These are phyloP conservation scores for Ephialtes manifestator DNA, from an alignment of 2,888 invertebrate genomes.

Conservation along the genomic window DNA sequence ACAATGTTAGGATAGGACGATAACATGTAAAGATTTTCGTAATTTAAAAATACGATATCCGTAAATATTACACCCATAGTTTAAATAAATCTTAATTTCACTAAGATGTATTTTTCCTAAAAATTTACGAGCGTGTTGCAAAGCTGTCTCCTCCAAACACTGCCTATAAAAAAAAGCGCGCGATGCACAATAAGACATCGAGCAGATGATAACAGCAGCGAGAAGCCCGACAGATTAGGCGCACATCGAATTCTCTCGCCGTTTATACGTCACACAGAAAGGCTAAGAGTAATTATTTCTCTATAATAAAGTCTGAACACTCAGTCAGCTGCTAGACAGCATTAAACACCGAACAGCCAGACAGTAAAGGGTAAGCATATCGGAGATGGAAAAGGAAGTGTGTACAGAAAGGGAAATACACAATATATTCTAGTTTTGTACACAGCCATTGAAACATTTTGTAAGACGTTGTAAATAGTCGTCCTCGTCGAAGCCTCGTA, in stretches of 20 bases:
- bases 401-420: constrained; percentile 10
- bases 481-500: background rate
- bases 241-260: background rate
- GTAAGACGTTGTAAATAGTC: background rate
- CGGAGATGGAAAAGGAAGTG: background rate
- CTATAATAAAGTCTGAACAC: constrained; percentile 27
- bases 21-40: too few species aligned
- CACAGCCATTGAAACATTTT: background rate
- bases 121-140: background rate
- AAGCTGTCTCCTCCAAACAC: background rate
- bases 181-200: constrained; percentile 8
- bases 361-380: constrained; percentile 32
- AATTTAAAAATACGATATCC: too few species aligned
- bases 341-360: constrained; percentile 60
- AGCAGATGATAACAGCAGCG: background rate
- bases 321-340: constrained; percentile 43
- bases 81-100: too few species aligned
- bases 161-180: background rate
- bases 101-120: background rate
- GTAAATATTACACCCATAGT: too few species aligned
- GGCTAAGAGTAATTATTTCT: background rate
- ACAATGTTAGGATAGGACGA: too few species aligned
- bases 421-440: background rate
- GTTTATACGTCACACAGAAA: background rate
- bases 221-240: background rate